Percentiles rank a stretch among this genome's conserved stretches.
These are phyloP conservation scores for Elymnias hypermnestra DNA, from an alignment of 1,140 invertebrate genomes.

Conservation along the genomic window DNA sequence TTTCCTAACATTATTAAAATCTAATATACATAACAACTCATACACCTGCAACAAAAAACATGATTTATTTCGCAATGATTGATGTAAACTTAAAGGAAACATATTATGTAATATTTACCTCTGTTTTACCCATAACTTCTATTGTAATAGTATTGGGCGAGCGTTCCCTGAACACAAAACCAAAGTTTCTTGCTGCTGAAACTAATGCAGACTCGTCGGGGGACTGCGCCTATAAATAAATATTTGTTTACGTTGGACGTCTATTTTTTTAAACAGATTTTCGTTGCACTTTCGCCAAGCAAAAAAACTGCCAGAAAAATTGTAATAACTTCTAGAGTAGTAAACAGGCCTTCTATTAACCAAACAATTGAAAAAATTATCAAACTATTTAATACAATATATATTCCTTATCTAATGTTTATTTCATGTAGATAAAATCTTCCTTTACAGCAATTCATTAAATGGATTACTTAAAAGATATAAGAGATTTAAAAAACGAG, in stretches of 20 bases:
- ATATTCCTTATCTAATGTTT: no score
- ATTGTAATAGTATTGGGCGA: constrained; percentile 96
- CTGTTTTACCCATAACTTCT: constrained; percentile 88
- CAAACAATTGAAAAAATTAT: no score
- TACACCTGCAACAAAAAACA: constrained; percentile 75
- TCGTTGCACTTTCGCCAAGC: no score
- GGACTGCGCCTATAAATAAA: constrained; percentile 89
- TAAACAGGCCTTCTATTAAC: no score
- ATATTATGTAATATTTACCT: constrained; percentile 75
- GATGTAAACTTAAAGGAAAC: not conserved
- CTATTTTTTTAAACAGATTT: no score
- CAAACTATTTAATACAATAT: no score
- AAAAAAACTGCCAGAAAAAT: no score
- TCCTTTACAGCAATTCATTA: no score
- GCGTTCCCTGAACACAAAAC: constrained; percentile 97
- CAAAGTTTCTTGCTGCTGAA: constrained; percentile 98
- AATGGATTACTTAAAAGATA: no score
- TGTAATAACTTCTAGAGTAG: no score
- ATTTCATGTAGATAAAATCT: no score
- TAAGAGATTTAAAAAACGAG: no score
- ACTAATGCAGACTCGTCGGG: constrained; percentile 98
- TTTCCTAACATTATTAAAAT: constrained; percentile 99
- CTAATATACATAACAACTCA: constrained; percentile 97
- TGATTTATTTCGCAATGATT: constrained; percentile 1
- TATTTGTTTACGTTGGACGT: constrained; percentile 15